These are phyloP conservation scores for Unio delphinus DNA, from an alignment of 2,888 invertebrate genomes.

Conservation along the genomic window DNA sequence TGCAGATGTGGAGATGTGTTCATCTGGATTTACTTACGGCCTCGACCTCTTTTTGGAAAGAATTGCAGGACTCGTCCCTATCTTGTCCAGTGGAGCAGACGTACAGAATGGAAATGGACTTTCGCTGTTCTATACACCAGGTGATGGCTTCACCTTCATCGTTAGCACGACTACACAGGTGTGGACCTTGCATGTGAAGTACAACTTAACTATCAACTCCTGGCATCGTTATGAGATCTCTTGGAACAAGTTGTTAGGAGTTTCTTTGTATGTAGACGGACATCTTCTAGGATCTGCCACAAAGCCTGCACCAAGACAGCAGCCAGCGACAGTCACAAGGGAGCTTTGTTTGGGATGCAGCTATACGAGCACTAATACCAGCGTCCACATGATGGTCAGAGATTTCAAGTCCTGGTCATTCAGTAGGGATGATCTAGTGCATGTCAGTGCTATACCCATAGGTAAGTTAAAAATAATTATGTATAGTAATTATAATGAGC, in stretches of 20 bases:
- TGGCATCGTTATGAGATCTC: constrained; percentile 52
- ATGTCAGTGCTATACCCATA: constrained; percentile 14
- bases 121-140: constrained; percentile 30
- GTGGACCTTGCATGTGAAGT: constrained; percentile 33
- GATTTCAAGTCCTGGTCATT: constrained; percentile 30
- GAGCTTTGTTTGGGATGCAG: constrained; percentile 32
- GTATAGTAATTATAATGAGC: too few relatives aligned
- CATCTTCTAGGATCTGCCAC: constrained; percentile 33
- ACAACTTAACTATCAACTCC: constrained; percentile 24
- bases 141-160: constrained; percentile 30
- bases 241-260: constrained; percentile 43
- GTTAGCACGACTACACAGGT: constrained; percentile 37
- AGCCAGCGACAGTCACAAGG: constrained; percentile 10
- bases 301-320: constrained; percentile 10
- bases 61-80: constrained; percentile 33
- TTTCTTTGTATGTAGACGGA: constrained; percentile 37
- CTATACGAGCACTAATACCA: constrained; percentile 10
- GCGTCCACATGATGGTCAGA: constrained; percentile 25
- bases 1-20: constrained; percentile 29
- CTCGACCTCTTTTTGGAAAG: constrained; percentile 33
- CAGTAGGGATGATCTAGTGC: constrained; percentile 34
- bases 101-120: constrained; percentile 35
- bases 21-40: constrained; percentile 34
- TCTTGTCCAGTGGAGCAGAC: constrained; percentile 44
- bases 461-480: background rate